Evolutionary conservation across 2,113 vertebrate genomes (phyloP), one percentile per base, ranked within the genome.

Genomic region (Naja naja): DNA sequence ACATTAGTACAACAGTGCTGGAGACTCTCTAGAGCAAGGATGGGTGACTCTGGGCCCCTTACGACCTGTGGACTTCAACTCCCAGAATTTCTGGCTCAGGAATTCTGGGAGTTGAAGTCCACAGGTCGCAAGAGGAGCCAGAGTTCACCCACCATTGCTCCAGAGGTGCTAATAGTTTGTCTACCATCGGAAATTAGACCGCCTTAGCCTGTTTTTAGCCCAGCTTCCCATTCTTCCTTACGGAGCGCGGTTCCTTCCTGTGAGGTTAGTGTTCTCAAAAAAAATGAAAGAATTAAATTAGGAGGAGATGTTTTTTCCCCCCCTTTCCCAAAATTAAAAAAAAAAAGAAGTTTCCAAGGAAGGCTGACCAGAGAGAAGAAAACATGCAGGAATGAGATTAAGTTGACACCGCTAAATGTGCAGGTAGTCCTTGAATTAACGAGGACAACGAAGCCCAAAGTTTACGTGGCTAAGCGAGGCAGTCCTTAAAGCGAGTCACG

Each of bases 351-450:
- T 97, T 96, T 88, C 94, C 95, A 90, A 96, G 96, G 96, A 96
- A 95, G 96, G 97, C 96, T 95, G 92, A 95, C 88, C 96, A 12
- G 97, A 97, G 96, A 96, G 96, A 96, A 97, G 96, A 96, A 49
- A 96, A n/a, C 98, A 98, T 98, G 98, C 98, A 98, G 97, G 97
- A 0, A 9, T 93, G 97, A 97, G 97, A 97, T 97, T 97, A 97
- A 97, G 97, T 97, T 97, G 97, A 97, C 97, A 97, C 97, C 97
- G 0, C 97, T 97, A 97, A 97, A 97, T 93, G 30, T 5, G 30
- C 64, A 69, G 64, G 64, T 69, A n/a, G 12, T n/a, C 12, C 64
- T 69, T 5, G 30, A 5, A 12, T n/a, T 69, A n/a, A n/a, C 12
- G 30, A 5, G 12, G 11, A n/a, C 12, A n/a, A 69, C 3, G 0